A percentile compares a stretch with the other conserved stretches of the same genome.
phyloP scores from a whole-genome alignment of 2,797 vertebrate genomes.

The Melanotaenia pygmaea region DNA sequence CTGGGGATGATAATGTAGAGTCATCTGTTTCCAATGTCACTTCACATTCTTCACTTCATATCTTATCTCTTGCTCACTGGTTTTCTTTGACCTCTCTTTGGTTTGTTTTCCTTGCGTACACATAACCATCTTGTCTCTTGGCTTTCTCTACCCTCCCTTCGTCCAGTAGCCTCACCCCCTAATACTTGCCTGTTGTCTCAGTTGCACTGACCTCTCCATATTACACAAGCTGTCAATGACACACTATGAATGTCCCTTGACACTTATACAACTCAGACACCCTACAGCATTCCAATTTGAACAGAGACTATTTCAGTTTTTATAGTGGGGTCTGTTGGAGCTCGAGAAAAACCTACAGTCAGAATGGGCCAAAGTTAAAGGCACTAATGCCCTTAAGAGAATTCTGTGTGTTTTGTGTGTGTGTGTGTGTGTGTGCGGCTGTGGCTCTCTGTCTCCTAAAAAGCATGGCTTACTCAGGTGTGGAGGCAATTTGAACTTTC shows the following conservation, averaged over 20 bases:
- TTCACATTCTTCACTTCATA: conserved; percentile 6
- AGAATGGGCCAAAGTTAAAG: conserved; percentile 47
- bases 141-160: conserved; percentile 37
- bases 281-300: conserved; percentile 71
- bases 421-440: not conserved
- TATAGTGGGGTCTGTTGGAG: conserved; percentile 39
- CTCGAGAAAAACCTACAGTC: conserved; percentile 44
- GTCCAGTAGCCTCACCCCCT: conserved; percentile 6
- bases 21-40: conserved; percentile 1
- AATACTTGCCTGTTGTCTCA: conserved; percentile 41
- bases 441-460: conserved; percentile 32
- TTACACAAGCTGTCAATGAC: conserved; percentile 70
- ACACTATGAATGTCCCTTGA: conserved; percentile 69
- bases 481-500: conserved; percentile 24
- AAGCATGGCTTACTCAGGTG: conserved; percentile 21
- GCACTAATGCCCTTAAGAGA: conserved; percentile 39
- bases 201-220: conserved; percentile 68
- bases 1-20: not conserved
- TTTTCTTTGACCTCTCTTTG: conserved; percentile 11
- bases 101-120: not conserved
- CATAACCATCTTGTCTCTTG: conserved; percentile 2
- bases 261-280: conserved; percentile 65
- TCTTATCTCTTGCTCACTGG: conserved; percentile 13
- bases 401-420: conserved; percentile 27
- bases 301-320: conserved; percentile 70